These are phyloP conservation scores for Xestoiulus laeticollis DNA, from an alignment of 2,888 invertebrate species.

Conservation along the genomic window DNA sequence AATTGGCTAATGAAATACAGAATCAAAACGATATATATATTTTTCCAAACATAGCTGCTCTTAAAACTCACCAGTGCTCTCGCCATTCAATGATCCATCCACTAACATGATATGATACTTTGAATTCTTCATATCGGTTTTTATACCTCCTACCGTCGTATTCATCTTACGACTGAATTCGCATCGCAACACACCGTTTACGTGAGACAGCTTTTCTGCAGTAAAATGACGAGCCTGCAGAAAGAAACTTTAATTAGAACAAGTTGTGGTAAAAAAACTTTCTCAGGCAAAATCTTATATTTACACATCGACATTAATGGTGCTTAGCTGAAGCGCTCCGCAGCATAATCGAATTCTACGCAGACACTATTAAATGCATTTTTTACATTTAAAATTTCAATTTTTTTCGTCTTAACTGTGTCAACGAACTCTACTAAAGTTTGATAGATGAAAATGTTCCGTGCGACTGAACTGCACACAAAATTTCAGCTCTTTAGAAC, in stretches of 20 bases:
- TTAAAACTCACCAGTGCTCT: slow-evolving; percentile 3
- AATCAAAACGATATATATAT: neutral
- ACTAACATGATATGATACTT: slow-evolving; percentile 40
- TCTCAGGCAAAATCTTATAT: no score
- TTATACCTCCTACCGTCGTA: neutral
- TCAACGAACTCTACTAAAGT: no score
- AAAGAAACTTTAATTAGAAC: neutral
- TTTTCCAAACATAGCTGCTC: neutral
- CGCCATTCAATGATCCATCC: slow-evolving; percentile 30
- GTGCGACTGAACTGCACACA: no score
- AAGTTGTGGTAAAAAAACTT: no score
- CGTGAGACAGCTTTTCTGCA: neutral
- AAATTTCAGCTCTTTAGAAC: no score
- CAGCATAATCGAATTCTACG: no score
- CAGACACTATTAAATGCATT: no score
- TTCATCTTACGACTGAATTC: slow-evolving; percentile 16
- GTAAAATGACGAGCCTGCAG: neutral
- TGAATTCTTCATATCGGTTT: neutral
- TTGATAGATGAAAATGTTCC: no score
- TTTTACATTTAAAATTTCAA: no score
- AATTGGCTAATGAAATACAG: neutral
- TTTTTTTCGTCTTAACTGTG: no score
- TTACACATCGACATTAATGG: no score
- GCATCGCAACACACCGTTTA: slow-evolving; percentile 17
- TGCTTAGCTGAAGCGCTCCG: no score